Conservation (phyloP, 1,140 invertebrate species). For the Papilio polyxenes region DNA sequence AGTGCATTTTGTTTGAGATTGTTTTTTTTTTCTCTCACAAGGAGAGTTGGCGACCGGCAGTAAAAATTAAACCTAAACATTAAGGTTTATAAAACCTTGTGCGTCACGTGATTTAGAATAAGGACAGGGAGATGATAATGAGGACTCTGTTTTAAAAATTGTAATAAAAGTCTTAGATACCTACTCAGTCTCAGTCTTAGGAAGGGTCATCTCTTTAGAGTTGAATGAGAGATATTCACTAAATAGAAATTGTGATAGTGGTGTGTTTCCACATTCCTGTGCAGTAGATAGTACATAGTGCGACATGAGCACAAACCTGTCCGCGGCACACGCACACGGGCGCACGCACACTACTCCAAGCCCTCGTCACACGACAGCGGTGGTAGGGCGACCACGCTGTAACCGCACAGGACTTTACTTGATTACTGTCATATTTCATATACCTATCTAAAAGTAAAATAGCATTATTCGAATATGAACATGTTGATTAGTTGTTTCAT, state of each 20-base stretch:
- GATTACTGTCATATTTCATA: neutral
- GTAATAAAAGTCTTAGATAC: too few species aligned
- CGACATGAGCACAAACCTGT: constrained; percentile 18
- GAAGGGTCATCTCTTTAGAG: neutral
- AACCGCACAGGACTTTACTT: neutral
- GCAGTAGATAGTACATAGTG: constrained; percentile 6
- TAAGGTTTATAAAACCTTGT: too few species aligned
- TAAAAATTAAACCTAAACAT: too few species aligned
- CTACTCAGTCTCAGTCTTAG: neutral
- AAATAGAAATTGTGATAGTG: constrained; percentile 10
- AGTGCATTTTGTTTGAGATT: too few species aligned
- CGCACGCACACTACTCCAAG: neutral
- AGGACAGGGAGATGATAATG: too few species aligned
- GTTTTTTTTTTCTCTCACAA: too few species aligned
- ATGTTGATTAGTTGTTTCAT: too few species aligned
- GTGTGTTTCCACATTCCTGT: constrained; percentile 14
- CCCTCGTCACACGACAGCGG: neutral
- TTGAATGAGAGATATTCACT: neutral
- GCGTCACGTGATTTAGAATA: too few species aligned
- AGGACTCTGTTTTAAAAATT: too few species aligned
- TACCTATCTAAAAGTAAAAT: neutral
- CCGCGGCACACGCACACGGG: neutral
- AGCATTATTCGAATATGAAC: too few species aligned
- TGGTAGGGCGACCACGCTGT: neutral
- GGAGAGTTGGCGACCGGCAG: too few species aligned